A percentile compares a stretch with the other conserved stretches of the same genome.
Conservation (phyloP, 2,888 invertebrate genomes). For the Phengaris arion region DNA sequence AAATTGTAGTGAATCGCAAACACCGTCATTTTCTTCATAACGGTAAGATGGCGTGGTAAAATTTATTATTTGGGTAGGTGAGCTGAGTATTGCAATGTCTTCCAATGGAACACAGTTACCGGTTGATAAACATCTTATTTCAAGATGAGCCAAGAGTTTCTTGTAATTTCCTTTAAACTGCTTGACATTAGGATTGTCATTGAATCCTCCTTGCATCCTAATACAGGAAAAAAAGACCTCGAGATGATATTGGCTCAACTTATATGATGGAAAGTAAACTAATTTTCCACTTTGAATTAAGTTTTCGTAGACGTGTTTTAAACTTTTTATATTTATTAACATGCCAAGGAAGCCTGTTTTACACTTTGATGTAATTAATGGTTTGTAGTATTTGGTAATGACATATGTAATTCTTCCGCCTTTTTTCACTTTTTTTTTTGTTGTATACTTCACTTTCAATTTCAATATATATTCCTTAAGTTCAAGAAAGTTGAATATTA, state of each 20-base stretch:
- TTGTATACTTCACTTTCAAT: too few species aligned
- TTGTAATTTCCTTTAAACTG: slow-evolving; percentile 26
- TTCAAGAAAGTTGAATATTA: too few species aligned
- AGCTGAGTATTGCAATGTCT: slow-evolving; percentile 32
- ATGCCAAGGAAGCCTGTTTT: slow-evolving; percentile 36
- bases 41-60: slow-evolving; percentile 27
- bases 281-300: slow-evolving; percentile 32
- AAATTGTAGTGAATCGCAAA: neutral
- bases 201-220: slow-evolving; percentile 31
- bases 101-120: slow-evolving; percentile 34
- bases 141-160: slow-evolving; percentile 27
- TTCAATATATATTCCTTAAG: too few species aligned
- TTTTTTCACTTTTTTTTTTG: slow-evolving; percentile 2
- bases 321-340: too few species aligned
- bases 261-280: slow-evolving; percentile 33
- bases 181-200: neutral
- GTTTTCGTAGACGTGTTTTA: slow-evolving; percentile 31
- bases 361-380: slow-evolving; percentile 3
- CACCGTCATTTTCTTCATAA: neutral
- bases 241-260: slow-evolving; percentile 33
- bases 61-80: slow-evolving; percentile 33
- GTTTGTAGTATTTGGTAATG: slow-evolving; percentile 23
- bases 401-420: slow-evolving; percentile 9
- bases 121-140: slow-evolving; percentile 30
- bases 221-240: slow-evolving; percentile 29